Evolutionary conservation across 2,888 invertebrate genomes (phyloP).

Genomic region (Blastobasis lacticolella): DNA sequence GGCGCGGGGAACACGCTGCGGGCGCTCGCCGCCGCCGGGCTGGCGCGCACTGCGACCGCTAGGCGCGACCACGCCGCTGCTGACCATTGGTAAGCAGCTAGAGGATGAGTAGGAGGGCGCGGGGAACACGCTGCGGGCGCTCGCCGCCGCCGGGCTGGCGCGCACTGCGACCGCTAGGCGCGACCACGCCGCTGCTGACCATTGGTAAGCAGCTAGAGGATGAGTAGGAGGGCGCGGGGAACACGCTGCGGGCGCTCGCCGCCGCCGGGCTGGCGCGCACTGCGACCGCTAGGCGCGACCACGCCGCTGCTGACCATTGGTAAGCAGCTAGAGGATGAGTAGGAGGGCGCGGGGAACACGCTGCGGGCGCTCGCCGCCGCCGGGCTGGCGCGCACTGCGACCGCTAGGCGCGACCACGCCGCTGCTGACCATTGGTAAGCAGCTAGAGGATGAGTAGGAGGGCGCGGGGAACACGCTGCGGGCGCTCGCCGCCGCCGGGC

Average conservation of each 20-base stretch:
- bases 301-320: constrained; percentile 57
- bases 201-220: constrained; percentile 36
- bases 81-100: constrained; percentile 48
- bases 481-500: constrained; percentile 51
- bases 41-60: constrained; percentile 30
- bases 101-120: constrained; percentile 20
- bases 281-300: constrained; percentile 16
- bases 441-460: too few relatives aligned
- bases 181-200: constrained; percentile 46
- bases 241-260: constrained; percentile 49
- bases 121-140: constrained; percentile 48
- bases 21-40: constrained; percentile 51
- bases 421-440: constrained; percentile 57
- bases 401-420: constrained; percentile 20
- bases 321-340: constrained; percentile 11
- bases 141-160: constrained; percentile 57
- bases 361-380: constrained; percentile 55
- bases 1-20: constrained; percentile 51
- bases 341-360: constrained; percentile 39
- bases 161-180: constrained; percentile 14
- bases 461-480: constrained; percentile 51
- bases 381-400: constrained; percentile 39
- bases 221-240: constrained; percentile 31
- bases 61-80: constrained; percentile 35
- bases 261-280: constrained; percentile 53